Evolutionary conservation across 2,113 vertebrate genomes (phyloP).

Genomic region (Isichthys henryi): DNA sequence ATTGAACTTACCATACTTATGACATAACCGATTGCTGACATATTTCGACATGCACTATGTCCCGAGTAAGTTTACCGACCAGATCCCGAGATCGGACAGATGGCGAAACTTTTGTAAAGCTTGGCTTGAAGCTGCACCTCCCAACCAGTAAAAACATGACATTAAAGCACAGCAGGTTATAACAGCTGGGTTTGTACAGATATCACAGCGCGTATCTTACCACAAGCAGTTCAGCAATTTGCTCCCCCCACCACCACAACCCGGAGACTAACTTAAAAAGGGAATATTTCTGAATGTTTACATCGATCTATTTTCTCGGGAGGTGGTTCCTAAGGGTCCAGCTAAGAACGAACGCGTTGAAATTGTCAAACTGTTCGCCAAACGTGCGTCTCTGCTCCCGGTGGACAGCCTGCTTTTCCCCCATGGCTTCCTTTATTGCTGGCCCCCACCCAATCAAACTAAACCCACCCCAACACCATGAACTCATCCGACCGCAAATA

Average conservation of each 20-base stretch:
- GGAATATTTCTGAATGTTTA: background rate
- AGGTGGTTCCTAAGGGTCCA: background rate
- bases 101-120: background rate
- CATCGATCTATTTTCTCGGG: background rate
- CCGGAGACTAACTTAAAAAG: background rate
- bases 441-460: slow-evolving; percentile 16
- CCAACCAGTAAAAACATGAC: background rate
- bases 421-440: slow-evolving; percentile 4
- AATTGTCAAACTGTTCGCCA: background rate
- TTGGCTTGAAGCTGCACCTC: background rate
- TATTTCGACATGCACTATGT: background rate
- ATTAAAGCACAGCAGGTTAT: background rate
- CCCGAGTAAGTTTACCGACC: background rate
- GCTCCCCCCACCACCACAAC: background rate
- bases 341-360: background rate
- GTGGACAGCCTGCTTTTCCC: background rate
- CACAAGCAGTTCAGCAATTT: background rate
- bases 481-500: background rate
- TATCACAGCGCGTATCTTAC: background rate
- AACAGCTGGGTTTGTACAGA: background rate
- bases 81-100: background rate
- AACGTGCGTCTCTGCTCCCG: background rate
- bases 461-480: background rate
- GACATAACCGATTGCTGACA: background rate
- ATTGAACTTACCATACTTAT: background rate